Base-by-base conservation (phyloP, 2,797 vertebrate genomes). In the Trachops cirrhosus region DNA sequence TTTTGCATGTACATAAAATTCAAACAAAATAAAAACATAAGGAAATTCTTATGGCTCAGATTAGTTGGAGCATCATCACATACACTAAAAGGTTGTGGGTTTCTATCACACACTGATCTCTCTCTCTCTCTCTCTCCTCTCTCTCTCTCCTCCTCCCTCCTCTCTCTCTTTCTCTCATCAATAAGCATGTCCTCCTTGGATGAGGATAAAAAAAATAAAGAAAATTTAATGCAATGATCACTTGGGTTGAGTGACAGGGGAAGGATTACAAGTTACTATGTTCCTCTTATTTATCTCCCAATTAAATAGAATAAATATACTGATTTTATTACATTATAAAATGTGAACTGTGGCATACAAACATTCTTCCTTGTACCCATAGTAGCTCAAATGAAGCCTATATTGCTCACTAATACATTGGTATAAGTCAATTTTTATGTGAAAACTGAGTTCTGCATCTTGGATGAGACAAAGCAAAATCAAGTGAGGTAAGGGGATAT, bases 351-450 rank as follows among this genome's bases (percentile, higher is more conserved):
- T 39, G 50, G 7, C 15, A 46, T 44, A 15, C 24, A 73, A 48
- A 85, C 2, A 6, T 52, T 71, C 44, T 18, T 71, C 37, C 48
- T 74, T 68, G 18, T 44, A 18, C 3, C 50, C n/a, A 8, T 15
- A 50, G 29, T 21, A 68, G 59, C 8, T 79, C 59, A 89, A 67
- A 62, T 39, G 32, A 92, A 75, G 19, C 32, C 44, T 71, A 7
- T 44, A 71, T 52, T 85, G 79, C 44, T 57, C 46, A 79, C 15
- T 93, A 74, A 78, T 26, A 62, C 54, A 57, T 80, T 34, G 75
- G 34, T 29, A 1, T 15, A 50, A 37, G 34, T 59, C 7, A 4
- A 44, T 75, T 46, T 86, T 88, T 79, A 32, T 24, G 15, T 84
- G 41, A 52, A 91, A 74, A 37, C 32, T 73, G 26, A 78, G 79